phyloP scores from a whole-genome alignment of 2,113 vertebrate genomes.

The Thinocorus orbignyianus region DNA sequence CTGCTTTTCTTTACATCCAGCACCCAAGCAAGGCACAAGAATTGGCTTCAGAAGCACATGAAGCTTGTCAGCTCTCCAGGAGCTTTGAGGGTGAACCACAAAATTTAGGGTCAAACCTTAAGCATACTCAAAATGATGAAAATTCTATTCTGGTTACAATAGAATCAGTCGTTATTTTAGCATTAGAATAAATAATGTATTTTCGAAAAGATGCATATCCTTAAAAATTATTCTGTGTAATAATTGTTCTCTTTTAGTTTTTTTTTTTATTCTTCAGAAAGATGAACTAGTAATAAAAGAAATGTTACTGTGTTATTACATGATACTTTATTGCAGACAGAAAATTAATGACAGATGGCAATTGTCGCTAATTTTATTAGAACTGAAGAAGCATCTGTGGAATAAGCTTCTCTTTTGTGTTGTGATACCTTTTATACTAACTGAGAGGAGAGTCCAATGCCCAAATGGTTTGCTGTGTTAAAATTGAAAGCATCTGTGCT shows the following conservation, averaged over 20 bases:
- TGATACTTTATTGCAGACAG: neutral
- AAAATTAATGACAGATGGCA: neutral
- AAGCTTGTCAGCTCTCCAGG: neutral
- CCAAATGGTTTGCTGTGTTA: neutral
- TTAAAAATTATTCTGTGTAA: neutral
- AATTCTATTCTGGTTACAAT: neutral
- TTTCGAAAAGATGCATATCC: neutral
- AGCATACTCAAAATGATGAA: neutral
- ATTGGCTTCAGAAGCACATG: neutral
- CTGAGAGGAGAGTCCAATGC: neutral
- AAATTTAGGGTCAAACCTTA: neutral
- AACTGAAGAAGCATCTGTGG: neutral
- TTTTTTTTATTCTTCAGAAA: neutral
- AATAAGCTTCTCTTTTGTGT: neutral
- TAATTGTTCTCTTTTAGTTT: neutral
- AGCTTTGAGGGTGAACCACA: neutral
- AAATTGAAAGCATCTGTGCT: constrained; percentile 19
- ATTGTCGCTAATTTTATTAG: neutral
- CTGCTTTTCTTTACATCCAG: neutral
- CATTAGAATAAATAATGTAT: neutral
- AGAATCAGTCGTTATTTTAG: neutral
- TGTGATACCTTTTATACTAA: neutral
- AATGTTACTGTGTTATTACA: neutral
- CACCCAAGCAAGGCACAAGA: neutral
- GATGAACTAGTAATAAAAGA: neutral